Base-by-base conservation (phyloP, 1,140 invertebrate genomes). In the Ips nitidus region DNA sequence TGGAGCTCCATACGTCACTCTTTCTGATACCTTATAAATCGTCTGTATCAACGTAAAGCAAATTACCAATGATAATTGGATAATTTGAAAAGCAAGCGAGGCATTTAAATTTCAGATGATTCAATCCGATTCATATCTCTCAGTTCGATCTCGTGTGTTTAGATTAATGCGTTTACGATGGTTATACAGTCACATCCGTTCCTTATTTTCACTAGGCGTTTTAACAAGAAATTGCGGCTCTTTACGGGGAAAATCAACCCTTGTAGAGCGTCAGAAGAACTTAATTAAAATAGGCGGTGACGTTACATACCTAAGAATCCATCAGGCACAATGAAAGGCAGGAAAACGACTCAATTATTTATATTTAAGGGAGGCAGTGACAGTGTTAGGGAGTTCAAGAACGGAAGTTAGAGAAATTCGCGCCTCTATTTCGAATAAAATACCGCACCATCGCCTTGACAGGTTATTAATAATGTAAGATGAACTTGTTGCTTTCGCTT, bases 391-490 rank as follows among this genome's bases (percentile, higher is more conserved):
- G 66, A 43, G 58, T 52, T 55, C 65, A 61, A 45, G 45, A 68
- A 37, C 66, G 56, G 58, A 53, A 68, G 58, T 60, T 68, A 52
- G 47, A 61, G 58, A 59, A 68, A 41, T 68, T 68, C 66, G 47
- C 66, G 56, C 66, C 66, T 68, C 66, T 68, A 68, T 68, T 68
- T 68, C 58, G 66, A 68, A 68, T 68, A 68, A 68, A 68, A 68
- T 68, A 61, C 66, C 55, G 56, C 63, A 65, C 66, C 36, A 68
- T 47, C 66, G 41, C 36, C 66, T 68, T 61, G 66, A 68, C 66
- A 68, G 66, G 66, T 68, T 68, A 68, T 68, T 68, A 68, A 68
- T 68, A 68, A 68, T 68, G 66, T 42, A 68, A 68, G 66, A 68
- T 61, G 66, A 68, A 68, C 66, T 68, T 68, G 66, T 68, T 68